These are phyloP conservation scores for Cyphomyrmex costatus DNA, from an alignment of 1,140 invertebrate species.

Conservation along the genomic window DNA sequence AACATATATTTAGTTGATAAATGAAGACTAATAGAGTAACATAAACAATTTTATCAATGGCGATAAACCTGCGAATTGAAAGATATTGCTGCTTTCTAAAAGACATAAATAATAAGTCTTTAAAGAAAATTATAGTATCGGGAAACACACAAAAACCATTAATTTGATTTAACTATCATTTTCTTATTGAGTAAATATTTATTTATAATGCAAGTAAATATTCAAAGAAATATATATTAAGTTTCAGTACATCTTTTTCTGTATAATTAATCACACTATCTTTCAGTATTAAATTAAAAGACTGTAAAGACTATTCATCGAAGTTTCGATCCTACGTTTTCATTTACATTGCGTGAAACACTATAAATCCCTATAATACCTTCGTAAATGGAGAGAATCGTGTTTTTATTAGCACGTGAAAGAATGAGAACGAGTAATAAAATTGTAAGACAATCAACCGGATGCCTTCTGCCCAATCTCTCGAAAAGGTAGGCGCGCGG, in stretches of 20 bases:
- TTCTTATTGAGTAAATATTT: no score
- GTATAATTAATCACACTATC: no score
- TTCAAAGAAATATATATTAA: no score
- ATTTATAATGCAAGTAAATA: no score
- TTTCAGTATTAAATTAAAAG: no score
- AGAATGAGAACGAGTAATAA: conserved; percentile 4
- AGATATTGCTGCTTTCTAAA: not conserved
- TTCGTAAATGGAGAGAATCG: no score
- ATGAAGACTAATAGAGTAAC: not conserved
- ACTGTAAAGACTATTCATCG: no score
- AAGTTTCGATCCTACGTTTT: not conserved
- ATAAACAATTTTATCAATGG: not conserved
- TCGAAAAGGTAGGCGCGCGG: conserved; percentile 73
- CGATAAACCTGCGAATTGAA: not conserved
- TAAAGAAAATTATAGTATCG: not conserved
- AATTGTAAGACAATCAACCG: conserved; percentile 37
- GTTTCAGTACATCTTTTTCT: no score
- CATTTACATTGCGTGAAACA: not conserved
- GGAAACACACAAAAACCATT: no score
- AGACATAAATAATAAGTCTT: not conserved
- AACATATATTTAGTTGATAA: no score
- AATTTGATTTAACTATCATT: no score
- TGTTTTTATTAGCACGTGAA: not conserved
- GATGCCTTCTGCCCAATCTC: conserved; percentile 48
- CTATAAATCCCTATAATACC: not conserved